Evolutionary conservation across 2,888 invertebrate genomes (phyloP), one percentile per base, ranked within the genome.

Genomic region (Dimorphilus gyrociliatus): DNA sequence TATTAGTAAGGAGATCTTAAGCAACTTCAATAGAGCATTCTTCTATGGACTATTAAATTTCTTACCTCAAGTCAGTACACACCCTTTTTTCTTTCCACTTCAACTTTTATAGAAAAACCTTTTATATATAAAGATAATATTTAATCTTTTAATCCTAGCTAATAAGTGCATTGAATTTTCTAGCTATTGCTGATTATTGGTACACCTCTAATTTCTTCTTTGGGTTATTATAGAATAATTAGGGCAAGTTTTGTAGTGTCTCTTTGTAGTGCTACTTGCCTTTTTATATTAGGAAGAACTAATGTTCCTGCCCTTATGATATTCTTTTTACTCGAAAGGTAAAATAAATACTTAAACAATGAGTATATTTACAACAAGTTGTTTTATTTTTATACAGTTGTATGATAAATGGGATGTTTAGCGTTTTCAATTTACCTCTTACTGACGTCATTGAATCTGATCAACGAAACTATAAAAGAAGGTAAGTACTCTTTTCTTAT

Each of bases 361-460:
- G n/a, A n/a, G n/a, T n/a, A n/a, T n/a, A n/a, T n/a, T n/a, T n/a
- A n/a, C n/a, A n/a, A n/a, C n/a, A n/a, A n/a, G n/a, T n/a, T n/a
- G n/a, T n/a, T n/a, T n/a, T n/a, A n/a, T n/a, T 29, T 8, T 19
- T 19, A 31, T 32, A 2, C 37, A 38, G 38, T 19, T 19, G 23
- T 30, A 26, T 18, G n/a, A 17, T 15, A 3, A 19, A 17, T 29
- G 34, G 34, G 2, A 31, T 47, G 16, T 53, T 44, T 29, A 38
- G 45, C 2, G 26, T 56, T 18, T 55, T 51, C 36, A 54, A 47
- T 31, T 40, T 59, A 29, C 47, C 50, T 10, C 38, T 60, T 16
- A 49, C 55, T 2, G 56, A 60, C 36, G 44, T 60, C 23, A 47
- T 50, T 23, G 58, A 60, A 30, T 40, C 44, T 25, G 53, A 59